Evolutionary conservation across 2,888 invertebrate genomes (phyloP), one percentile per base, ranked within the genome.

Genomic region (Bursaphelenchus okinawaensis): DNA sequence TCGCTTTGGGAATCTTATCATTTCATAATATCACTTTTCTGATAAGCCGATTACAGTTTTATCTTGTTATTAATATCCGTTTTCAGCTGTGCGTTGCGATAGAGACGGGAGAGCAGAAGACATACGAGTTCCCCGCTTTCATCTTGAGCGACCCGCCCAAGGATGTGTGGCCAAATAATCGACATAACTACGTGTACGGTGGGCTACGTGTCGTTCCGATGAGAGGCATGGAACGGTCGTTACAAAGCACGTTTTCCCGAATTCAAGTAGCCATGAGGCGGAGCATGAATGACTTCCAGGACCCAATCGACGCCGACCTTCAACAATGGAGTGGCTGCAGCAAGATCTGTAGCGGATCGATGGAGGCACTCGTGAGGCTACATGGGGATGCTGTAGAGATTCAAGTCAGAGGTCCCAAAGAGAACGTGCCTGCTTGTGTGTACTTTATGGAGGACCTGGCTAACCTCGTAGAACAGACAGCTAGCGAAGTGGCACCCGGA

Each of bases 101-200:
- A 23, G 75, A 75, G 1, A 40, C 12, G 9, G 60, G 23, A 29
- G 54, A 59, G 16, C 52, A 62, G 20, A 62, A 88, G 16, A 89
- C 89, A 76, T 90, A 88, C 81, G 90, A 90, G 84, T 89, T 90
- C 79, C 89, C 90, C 0, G 88, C 89, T 75, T 88, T 89, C 79
- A 85, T 85, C 69, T 63, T 75, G 56, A 69, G 71, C 40, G 72
- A 74, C 20, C 72, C 80, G 12, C 83, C 82, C 20, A 66, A 70
- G 19, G 72, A 77, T 54, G 67, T 71, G 12, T 80, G 78, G 79
- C 40, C 50, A 73, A 61, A 65, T 22, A 69, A 71, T 55, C 66
- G 73, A 9, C 70, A 71, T 4, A 67, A 57, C 19, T 77, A 69
- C 63, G 75, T 74, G 52, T 89, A 89, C 78, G 75, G 74, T 9